Conservation (phyloP, 2,888 invertebrate genomes). For the Steinernema hermaphroditum region DNA sequence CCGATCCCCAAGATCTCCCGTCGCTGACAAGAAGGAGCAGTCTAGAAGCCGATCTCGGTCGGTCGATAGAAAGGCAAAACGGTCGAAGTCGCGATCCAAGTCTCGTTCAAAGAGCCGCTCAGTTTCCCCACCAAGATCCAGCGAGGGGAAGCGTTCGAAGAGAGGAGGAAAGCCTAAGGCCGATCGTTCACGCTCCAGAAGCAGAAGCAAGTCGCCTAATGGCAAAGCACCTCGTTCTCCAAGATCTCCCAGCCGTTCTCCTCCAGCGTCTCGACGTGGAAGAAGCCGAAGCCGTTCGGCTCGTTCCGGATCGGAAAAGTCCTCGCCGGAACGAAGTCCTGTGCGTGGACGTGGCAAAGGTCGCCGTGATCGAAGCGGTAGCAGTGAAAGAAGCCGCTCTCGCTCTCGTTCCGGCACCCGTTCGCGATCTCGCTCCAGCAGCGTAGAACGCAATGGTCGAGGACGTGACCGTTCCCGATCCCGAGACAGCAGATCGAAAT, state of each 20-base stretch:
- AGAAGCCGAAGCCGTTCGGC: neutral
- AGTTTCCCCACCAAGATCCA: no score
- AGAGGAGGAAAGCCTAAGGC: neutral
- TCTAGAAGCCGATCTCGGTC: slow-evolving; percentile 4
- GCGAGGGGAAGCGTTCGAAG: no score
- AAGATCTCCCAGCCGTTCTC: slow-evolving; percentile 6
- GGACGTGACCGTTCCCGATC: neutral
- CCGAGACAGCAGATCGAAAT: neutral
- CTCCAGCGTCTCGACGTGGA: neutral
- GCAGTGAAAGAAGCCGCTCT: neutral
- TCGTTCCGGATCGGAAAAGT: neutral
- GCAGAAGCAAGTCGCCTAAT: neutral
- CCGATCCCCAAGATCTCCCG: slow-evolving; percentile 40
- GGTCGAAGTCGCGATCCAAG: slow-evolving; percentile 2
- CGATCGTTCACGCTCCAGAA: neutral
- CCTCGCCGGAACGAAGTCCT: neutral
- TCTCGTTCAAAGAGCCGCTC: no score
- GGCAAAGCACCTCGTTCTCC: neutral
- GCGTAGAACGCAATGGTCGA: slow-evolving; percentile 3
- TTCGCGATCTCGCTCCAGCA: slow-evolving; percentile 8
- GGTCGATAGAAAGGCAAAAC: neutral
- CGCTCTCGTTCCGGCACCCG: neutral
- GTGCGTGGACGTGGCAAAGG: neutral
- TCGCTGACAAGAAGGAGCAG: neutral
- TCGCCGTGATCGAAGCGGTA: neutral